Base-by-base conservation (phyloP, 2,113 vertebrate species). In the Lanius ludovicianus region DNA sequence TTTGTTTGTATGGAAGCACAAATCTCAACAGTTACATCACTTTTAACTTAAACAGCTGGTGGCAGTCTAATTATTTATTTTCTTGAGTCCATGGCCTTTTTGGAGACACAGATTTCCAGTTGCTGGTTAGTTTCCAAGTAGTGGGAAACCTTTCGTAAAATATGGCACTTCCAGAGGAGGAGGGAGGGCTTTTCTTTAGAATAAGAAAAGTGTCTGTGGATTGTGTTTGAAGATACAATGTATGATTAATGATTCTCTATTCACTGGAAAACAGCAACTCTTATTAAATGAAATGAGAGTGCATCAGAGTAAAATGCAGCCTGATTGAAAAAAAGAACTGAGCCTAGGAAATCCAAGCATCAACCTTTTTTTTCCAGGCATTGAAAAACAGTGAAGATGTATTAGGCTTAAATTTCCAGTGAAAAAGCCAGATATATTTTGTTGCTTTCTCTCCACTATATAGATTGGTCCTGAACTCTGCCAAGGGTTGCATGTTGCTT, bases 181-280 rank as follows among this genome's bases (percentile, higher is more conserved):
- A 80, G 15, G 52, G 33, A 84, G 35, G 12, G 9, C 6, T 52
- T 86, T 90, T n/a, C 83, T 90, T 92, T 68, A 60, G 57, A 78
- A 41, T 52, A 71, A 84, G 76, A 84, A 70, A 92, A 94, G 62
- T 27, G n/a, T 87, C 79, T 78, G 59, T 88, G 71, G 55, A 64
- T 84, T 93, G 75, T 96, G 60, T 93, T 77, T 96, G 95, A 94
- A 77, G 83, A 47, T 49, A 79, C 88, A 87, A 64, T 90, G 68
- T 92, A 77, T 95, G 87, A 95, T 96, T 94, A 94, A 96, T 71
- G 79, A 94, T 90, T 81, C 71, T 70, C 83, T 80, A 33, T 88
- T 96, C 92, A 87, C 20, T 68, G 42, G n/a, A 86, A 96, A 84
- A 68, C 31, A 64, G 83, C 55, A 93, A 49, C n/a, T 83, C 55